Evolutionary conservation across 2,888 invertebrate genomes (phyloP), one percentile per base, ranked within the genome.

Genomic region (Xanthia togata): DNA sequence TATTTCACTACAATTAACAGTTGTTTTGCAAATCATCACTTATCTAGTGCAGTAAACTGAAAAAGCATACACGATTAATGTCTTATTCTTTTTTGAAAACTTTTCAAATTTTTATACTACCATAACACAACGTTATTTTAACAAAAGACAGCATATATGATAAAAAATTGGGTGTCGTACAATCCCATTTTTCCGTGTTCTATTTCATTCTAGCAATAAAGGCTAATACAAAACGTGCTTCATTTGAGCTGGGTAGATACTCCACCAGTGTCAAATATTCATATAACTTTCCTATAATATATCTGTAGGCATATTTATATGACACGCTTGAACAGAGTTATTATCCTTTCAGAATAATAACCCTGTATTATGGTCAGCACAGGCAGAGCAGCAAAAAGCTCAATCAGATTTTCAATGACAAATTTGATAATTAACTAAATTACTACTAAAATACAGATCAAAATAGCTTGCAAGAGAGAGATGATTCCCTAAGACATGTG

Each of bases 141-240:
- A 55, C 31, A 53, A 65, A 57, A 60, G 23, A 55, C 17, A 76
- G 17, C 41, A 11, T 47, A 44, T 50, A 38, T 4, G 4, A 31
- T n/a, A 31, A 41, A 60, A 81, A 71, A 85, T 57, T 38, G 41
- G 41, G 17, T 62, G 44, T 57, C 64, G 55, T 35, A 64, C 65
- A 76, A 76, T 72, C 41, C 59, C 73, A 84, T 87, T 80, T 76
- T 73, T 73, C 68, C 50, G 53, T 20, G 68, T 68, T 71, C 85
- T 87, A 69, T 80, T 78, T 74, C 73, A 75, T 75, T 62, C 70
- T 67, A 60, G 71, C 76, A 76, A 84, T 87, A 88, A 81, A 79
- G 60, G 44, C 69, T 74, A 84, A 86, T 87, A 86, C 76, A 88
- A 79, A 76, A 89, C 87, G 90, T 87, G 89, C 79, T 83, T 84